phyloP scores from a whole-genome alignment of 2,113 vertebrate genomes.

The Tupaia tana region DNA sequence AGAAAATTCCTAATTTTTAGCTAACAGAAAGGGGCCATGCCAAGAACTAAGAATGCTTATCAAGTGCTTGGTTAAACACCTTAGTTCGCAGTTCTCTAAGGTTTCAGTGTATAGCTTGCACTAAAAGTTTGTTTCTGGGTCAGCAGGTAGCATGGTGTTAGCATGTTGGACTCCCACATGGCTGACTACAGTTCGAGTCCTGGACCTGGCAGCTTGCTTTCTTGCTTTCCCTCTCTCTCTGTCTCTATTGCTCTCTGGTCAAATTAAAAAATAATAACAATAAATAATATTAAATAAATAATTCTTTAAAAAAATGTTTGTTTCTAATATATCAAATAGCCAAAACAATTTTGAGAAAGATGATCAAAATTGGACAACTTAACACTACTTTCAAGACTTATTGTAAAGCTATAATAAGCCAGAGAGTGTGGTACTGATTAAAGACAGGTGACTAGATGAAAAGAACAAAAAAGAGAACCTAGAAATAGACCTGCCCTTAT shows the following conservation, averaged over 20 bases:
- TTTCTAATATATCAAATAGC: background rate
- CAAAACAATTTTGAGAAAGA: conserved; percentile 12
- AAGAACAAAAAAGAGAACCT: background rate
- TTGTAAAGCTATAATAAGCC: background rate
- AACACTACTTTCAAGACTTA: background rate
- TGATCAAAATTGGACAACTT: background rate
- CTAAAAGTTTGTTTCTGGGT: background rate
- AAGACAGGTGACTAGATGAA: background rate
- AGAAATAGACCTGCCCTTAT: background rate
- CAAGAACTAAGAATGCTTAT: background rate
- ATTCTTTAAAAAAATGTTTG: no score
- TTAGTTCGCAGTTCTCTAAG: background rate
- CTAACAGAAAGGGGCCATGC: background rate
- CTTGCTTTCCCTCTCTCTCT: no score
- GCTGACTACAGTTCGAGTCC: no score
- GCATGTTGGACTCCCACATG: no score
- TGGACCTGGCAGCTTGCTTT: no score
- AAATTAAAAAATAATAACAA: no score
- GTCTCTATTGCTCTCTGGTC: no score
- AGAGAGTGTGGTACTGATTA: background rate
- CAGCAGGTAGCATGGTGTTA: no score
- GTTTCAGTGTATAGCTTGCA: background rate
- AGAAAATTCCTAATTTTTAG: background rate
- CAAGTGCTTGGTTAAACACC: background rate
- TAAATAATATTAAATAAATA: no score